These are phyloP conservation scores for Sinhomidia bicolor DNA, from an alignment of 2,888 invertebrate species.

Conservation along the genomic window DNA sequence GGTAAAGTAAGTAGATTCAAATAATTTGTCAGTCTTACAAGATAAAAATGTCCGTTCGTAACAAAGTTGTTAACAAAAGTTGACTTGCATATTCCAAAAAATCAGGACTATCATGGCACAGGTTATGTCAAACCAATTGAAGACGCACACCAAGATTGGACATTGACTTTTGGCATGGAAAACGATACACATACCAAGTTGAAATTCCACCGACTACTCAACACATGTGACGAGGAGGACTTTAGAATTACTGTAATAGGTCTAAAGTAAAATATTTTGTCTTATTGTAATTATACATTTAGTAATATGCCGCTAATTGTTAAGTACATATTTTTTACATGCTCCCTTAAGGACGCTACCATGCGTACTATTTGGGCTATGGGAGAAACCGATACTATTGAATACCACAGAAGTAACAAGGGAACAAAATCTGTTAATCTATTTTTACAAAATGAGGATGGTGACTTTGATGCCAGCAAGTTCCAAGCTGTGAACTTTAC, in stretches of 20 bases:
- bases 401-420: not conserved
- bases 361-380: not conserved
- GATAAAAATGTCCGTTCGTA: too few species aligned
- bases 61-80: too few species aligned
- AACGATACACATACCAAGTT: not conserved
- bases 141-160: not conserved
- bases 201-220: not conserved
- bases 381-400: not conserved
- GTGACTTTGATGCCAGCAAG: not conserved
- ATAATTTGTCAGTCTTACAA: too few species aligned
- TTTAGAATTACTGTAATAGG: not conserved
- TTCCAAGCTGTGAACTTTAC: not conserved
- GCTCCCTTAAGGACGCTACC: not conserved
- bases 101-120: not conserved
- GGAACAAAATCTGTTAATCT: not conserved
- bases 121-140: not conserved
- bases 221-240: slow-evolving; percentile 9
- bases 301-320: too few species aligned
- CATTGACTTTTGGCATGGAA: not conserved
- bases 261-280: too few species aligned
- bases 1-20: too few species aligned
- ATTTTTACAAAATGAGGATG: not conserved
- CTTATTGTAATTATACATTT: too few species aligned
- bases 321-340: too few species aligned
- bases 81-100: too few species aligned